Conservation (phyloP, 2,888 invertebrate species). For the Leucophora obtusa region DNA sequence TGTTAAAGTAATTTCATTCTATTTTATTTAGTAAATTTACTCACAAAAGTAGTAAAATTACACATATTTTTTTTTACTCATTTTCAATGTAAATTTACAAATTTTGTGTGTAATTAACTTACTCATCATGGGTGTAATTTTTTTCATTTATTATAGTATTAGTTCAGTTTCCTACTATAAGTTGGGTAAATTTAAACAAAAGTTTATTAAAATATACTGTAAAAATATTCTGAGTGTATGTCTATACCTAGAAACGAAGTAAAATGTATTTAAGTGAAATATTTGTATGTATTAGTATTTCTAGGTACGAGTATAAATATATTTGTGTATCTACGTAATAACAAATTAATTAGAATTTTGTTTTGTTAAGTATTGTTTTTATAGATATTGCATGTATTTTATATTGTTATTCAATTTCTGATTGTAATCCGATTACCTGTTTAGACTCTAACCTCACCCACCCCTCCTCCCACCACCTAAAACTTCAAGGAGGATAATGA, state of each 20-base stretch:
- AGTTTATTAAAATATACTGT: too few species aligned
- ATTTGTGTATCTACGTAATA: neutral
- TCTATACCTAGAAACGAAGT: neutral
- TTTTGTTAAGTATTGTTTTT: constrained; percentile 10
- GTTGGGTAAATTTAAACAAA: too few species aligned
- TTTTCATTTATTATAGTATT: too few species aligned
- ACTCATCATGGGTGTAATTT: too few species aligned
- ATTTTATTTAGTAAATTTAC: too few species aligned
- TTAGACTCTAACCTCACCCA: neutral
- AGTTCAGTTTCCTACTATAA: too few species aligned
- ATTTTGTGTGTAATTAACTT: too few species aligned
- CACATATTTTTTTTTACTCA: too few species aligned
- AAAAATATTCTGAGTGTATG: too few species aligned
- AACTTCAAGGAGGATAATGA: neutral
- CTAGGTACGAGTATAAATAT: neutral
- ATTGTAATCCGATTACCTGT: constrained; percentile 35
- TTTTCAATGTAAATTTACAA: too few species aligned
- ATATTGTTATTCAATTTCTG: constrained; percentile 14
- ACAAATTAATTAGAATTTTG: constrained; percentile 23
- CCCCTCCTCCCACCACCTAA: neutral
- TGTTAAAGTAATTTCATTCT: too few species aligned
- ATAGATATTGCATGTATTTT: neutral
- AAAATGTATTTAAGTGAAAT: neutral
- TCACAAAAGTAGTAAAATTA: too few species aligned
- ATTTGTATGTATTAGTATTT: neutral